Evolutionary conservation across 2,113 vertebrate genomes (phyloP).

Genomic region (Martes martes): DNA sequence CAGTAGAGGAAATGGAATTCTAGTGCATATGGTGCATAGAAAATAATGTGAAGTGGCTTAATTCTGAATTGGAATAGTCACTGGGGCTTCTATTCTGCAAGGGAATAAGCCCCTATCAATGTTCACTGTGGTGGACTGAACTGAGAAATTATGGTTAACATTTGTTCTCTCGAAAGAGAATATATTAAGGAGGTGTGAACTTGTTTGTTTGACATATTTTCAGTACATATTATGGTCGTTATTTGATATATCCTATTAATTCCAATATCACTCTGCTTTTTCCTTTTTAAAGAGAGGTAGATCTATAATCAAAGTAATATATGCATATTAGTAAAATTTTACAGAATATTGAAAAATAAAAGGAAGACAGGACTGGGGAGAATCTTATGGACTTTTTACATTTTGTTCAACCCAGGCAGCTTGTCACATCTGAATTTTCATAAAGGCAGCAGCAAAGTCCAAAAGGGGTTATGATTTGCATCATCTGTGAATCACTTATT

Average conservation of each 20-base stretch:
- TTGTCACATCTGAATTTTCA: slow-evolving; percentile 41
- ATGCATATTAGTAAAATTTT: not conserved
- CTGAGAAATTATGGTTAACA: slow-evolving; percentile 33
- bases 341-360: slow-evolving; percentile 10
- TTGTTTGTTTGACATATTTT: slow-evolving; percentile 37
- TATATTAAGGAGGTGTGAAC: not conserved
- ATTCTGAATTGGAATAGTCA: not conserved
- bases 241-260: slow-evolving; percentile 11
- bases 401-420: not conserved
- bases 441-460: not conserved
- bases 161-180: slow-evolving; percentile 40
- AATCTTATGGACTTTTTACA: not conserved
- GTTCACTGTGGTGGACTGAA: not conserved
- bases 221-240: not conserved
- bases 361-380: not conserved
- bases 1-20: slow-evolving; percentile 28
- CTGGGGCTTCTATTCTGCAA: not conserved
- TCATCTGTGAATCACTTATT: slow-evolving; percentile 25
- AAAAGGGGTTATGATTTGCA: slow-evolving; percentile 37
- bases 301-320: not conserved
- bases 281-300: slow-evolving; percentile 7
- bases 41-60: slow-evolving; percentile 24
- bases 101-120: not conserved
- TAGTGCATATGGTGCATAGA: not conserved
- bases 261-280: slow-evolving; percentile 3